Base-by-base conservation (phyloP, 2,888 invertebrate genomes). In the Cheilosia pagana region DNA sequence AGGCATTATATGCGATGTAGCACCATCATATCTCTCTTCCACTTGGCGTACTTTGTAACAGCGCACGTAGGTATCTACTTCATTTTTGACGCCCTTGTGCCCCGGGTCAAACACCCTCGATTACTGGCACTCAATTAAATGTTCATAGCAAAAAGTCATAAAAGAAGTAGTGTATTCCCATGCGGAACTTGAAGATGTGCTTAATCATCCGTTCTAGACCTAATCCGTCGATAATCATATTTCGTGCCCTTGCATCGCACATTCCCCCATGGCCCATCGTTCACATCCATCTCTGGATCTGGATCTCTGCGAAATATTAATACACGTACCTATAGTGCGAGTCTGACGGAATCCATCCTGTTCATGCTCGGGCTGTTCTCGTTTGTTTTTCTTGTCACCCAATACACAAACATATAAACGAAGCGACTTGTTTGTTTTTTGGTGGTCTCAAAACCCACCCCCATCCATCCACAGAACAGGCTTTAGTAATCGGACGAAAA, bases 201-300 rank as follows among this genome's bases (percentile, higher is more conserved):
- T 77, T 77, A 77, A 77, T 77, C 77, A 77, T 62, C 77, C 68
- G 53, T 77, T 77, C 62, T 7, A 21, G 60, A 68, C 60, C 60
- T 77, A 68, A 68, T 68, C 68, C 62, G 62, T 77, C 68, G 60
- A 70, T 77, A 68, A 77, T 77, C 60, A 77, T 68, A 77, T 77
- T 77, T 77, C 48, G 35, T 31, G 52, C 35, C 62, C 19, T 39
- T 45, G 21, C n/a, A 43, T 23, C 21, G 35, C 43, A 48, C 52
- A 12, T n/a, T 57, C 16, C 19, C 57, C 43, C n/a, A 53, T 8
- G n/a, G 12, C 57, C 43, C n/a, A 53, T 8, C 25, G 12, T 53
- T n/a, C 16, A 35, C 41, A 43, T 43, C 12, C 28, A 52, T 39
- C 57, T 52, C 4, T 19, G 41, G 28, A 28, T 28, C 28, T 8